Conservation (phyloP, 2,888 invertebrate species). For the Amphimallon solstitiale region DNA sequence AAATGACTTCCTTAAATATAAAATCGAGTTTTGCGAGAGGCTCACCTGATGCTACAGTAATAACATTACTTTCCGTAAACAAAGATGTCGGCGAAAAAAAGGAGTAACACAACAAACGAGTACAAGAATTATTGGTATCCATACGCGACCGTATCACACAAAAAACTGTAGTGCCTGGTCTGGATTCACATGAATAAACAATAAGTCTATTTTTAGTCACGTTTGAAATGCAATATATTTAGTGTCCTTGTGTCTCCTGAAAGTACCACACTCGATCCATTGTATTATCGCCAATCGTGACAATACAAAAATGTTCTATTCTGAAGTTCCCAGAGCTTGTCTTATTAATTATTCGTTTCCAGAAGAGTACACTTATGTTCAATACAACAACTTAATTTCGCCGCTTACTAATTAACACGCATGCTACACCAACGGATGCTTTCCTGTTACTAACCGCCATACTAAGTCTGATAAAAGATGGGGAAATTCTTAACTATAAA, state of each 20-base stretch:
- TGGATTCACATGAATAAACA: slow-evolving; percentile 33
- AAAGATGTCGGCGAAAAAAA: not conserved
- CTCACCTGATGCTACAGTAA: slow-evolving; percentile 20
- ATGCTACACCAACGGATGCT: not conserved
- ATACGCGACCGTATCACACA: slow-evolving; percentile 14
- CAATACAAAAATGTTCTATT: slow-evolving; percentile 9
- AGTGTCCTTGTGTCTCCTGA: slow-evolving; percentile 25
- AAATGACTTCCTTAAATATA: slow-evolving; percentile 25
- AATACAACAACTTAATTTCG: slow-evolving; percentile 9
- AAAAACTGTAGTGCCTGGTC: slow-evolving; percentile 28
- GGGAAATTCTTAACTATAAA: not conserved
- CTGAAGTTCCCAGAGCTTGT: slow-evolving; percentile 19
- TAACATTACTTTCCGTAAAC: not conserved
- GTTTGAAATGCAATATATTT: slow-evolving; percentile 28
- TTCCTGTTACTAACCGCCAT: slow-evolving; percentile 11
- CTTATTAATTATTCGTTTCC: slow-evolving; percentile 20
- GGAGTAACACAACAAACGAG: not conserved
- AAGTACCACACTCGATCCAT: slow-evolving; percentile 13
- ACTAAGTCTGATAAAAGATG: not conserved
- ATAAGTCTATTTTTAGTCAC: slow-evolving; percentile 27
- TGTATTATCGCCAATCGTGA: slow-evolving; percentile 16
- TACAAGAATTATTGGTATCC: slow-evolving; percentile 15
- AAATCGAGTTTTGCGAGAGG: not conserved
- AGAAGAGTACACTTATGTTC: slow-evolving; percentile 18
- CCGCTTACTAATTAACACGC: slow-evolving; percentile 15